Base-by-base conservation (phyloP, 2,797 vertebrate species). In the Hippopotamyrus pictus region DNA sequence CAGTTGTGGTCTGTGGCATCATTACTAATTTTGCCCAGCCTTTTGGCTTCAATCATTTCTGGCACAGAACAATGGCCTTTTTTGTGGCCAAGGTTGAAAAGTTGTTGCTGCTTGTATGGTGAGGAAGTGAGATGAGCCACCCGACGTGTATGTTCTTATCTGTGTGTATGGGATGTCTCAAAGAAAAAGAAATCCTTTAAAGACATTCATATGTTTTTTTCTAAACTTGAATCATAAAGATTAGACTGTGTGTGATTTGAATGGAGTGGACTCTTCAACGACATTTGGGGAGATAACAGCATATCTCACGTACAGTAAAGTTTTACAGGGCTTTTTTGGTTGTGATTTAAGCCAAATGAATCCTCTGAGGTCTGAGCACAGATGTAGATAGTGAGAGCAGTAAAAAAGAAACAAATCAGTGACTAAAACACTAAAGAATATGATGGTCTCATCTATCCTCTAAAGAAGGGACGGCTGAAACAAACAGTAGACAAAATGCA, bases 291-390 rank as follows among this genome's bases (percentile, higher is more conserved):
- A 85, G 25, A 48, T 57, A 57, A n/a, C 25, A 9, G 50, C 50
- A 51, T 85, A 14, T 46, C 44, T 33, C 53, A 41, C 14, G 29
- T 57, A 19, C 50, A 50, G 50, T 29, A 29, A 87, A n/a, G 29
- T 57, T 87, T 53, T 86, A 86, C 17, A 37, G 51, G 29, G n/a
- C 25, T 54, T 87, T 87, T 87, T 33, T 19, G 25, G 48, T 53
- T 33, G 85, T 57, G 85, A 85, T 85, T 85, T 51, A 25, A 85
- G 46, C 22, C 48, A 51, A 87, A 25, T 57, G 29, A 87, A 87
- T 2, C 12, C 50, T 37, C 85, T 54, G 53, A 57, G 25, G 50
- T 41, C 51, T 37, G 33, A 87, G 85, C 48, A 50, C 51, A 57
- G 84, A 54, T 22, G 76, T 50, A 85, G 22, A 25, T 84, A 53